Evolutionary conservation across 2,113 vertebrate genomes (phyloP).

Genomic region (Numida meleagris): DNA sequence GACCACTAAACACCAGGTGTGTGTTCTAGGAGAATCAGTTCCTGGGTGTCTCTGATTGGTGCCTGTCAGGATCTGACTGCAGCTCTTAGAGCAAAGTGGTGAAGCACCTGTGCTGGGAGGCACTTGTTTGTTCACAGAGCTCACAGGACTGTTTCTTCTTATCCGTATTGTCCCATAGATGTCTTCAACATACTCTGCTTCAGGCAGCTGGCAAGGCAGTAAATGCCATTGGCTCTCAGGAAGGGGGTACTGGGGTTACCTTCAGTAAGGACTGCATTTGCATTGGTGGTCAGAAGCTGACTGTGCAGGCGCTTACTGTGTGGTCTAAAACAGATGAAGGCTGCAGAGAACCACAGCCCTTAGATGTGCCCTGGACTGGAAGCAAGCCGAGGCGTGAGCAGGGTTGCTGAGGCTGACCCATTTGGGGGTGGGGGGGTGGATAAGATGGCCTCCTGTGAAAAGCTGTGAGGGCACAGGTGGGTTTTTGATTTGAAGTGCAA

Average conservation of each 20-base stretch:
- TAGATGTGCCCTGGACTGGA: neutral
- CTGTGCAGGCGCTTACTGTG: neutral
- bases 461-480: neutral
- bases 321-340: neutral
- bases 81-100: neutral
- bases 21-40: neutral
- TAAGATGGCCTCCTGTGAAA: accelerated
- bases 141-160: neutral
- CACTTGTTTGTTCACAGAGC: neutral
- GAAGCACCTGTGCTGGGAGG: neutral
- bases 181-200: neutral
- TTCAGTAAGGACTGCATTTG: neutral
- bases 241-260: neutral
- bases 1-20: neutral
- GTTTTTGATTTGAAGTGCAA: neutral
- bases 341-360: neutral
- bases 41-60: neutral
- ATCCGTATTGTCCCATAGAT: neutral
- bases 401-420: neutral
- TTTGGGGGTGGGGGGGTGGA: too few relatives aligned
- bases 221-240: neutral
- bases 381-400: neutral
- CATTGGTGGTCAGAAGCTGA: neutral
- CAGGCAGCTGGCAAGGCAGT: too few relatives aligned
- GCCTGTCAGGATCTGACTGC: neutral